Evolutionary conservation across 2,888 invertebrate genomes (phyloP), one percentile per base, ranked within the genome.

Genomic region (Cryptophagus acutangulus): DNA sequence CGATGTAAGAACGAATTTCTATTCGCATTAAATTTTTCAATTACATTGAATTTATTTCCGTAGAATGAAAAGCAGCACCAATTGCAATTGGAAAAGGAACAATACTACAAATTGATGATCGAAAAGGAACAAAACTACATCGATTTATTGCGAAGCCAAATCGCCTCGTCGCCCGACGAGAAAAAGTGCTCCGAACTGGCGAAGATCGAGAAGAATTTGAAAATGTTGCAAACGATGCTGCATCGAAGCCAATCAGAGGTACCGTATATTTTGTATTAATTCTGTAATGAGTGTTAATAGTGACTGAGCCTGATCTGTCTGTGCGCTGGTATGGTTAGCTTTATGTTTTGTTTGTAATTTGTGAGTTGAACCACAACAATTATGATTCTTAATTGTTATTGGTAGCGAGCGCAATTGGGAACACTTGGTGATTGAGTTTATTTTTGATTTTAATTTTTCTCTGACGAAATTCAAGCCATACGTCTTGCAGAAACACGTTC

Each of bases 91-190:
- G 84, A 89, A 54, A 84, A 87, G 59, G 84, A 87, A 40, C 82
- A 87, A 66, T 91, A 92, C 12, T 79, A 92, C 50, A 82, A 84
- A 53, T 75, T 90, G 61, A 95, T 95, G 94, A 74, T 93, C 51
- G 90, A 91, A 58, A 81, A 88, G 59, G 90, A 91, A 61, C 84
- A 84, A 67, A 78, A 84, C 57, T 87, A 87, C 69, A 79, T 89
- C 55, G 84, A 89, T 56, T 79, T 82, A 55, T 71, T 91, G 45
- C 78, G 86, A 46, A 82, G 83, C 71, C 74, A 83, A 71, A 74
- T 78, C 46, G 75, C 74, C 1, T 69, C 70, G 34, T 58, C 59
- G 24, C 63, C 68, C 4, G 72, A 74, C 63, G 62, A 70, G 54
- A 61, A 71, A 60, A 62, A 68, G 70, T 48, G 69, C 66, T 59